Base-by-base conservation (phyloP, 2,113 vertebrate genomes). In the Hoplias malabaricus region DNA sequence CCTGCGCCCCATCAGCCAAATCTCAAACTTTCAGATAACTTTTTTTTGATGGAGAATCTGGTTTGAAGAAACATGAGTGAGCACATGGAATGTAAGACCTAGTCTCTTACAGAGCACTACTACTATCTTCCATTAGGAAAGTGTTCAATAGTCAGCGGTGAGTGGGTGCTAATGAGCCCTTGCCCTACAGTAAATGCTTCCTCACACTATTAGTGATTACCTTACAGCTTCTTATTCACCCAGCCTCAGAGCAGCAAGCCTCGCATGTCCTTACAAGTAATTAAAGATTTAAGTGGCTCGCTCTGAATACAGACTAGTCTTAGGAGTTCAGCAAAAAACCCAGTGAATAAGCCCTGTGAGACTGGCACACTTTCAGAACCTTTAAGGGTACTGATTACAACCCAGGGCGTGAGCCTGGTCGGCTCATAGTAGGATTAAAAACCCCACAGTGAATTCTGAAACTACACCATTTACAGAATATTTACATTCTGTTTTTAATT, bases 71-170 rank as follows among this genome's bases (percentile, higher is more conserved):
- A 21, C 46, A 67, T 56, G 1, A 29, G 10, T 57, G 34, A 54
- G 53, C 33, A n/a, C n/a, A 4, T 48, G n/a, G 8, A 42, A 61
- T 62, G 40, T 19, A 77, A 73, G 67, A 62, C 12, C 40, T 40
- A 72, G 29, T 68, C 57, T 50, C 63, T 69, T 72, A 78, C 54
- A 77, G 38, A 25, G 16, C 72, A 36, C 53, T 68, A 62, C 54
- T 78, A 77, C 57, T 54, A 27, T 71, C 61, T n/a, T 65, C 75
- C 66, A 80, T 83, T 80, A 77, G 61, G 42, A 56, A 67, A 70
- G 48, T 38, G 73, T 66, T 81, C 75, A 61, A 73, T 79, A 81
- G 75, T 69, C 29, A 42, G 66, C 23, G 6, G 29, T 71, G 65
- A 73, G 59, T 78, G 53, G 72, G 12, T 65, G 14, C 62, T 79